Evolutionary conservation across 2,888 invertebrate species (phyloP).

Genomic region (Caenorhabditis panamensis): DNA sequence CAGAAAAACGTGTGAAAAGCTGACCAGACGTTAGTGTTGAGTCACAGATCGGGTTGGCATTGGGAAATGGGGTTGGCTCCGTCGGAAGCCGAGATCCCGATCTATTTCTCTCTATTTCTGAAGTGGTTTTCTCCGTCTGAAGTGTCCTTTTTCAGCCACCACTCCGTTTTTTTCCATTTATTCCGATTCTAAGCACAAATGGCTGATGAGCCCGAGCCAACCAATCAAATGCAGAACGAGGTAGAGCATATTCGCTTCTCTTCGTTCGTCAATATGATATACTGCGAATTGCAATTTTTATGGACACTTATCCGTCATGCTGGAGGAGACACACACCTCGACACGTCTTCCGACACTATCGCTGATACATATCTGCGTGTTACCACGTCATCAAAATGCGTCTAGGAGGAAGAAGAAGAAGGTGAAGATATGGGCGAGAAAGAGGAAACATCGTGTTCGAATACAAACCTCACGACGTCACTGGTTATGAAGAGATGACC

Average conservation of each 20-base stretch:
- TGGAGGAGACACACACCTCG: conserved; percentile 12
- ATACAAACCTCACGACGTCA: conserved; percentile 4
- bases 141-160: background rate
- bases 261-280: conserved; percentile 16
- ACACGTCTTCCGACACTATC: conserved; percentile 5
- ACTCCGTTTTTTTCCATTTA: background rate
- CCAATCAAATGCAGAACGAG: conserved; percentile 5
- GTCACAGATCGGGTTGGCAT: background rate
- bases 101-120: too few relatives aligned
- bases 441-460: background rate
- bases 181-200: background rate
- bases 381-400: background rate
- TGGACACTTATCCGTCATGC: conserved; percentile 30
- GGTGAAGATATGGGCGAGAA: too few relatives aligned
- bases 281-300: conserved; percentile 25
- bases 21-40: background rate
- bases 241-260: background rate
- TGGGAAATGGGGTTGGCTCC: background rate
- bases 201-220: background rate
- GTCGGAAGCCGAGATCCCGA: background rate
- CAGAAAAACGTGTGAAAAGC: conserved; percentile 23
- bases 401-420: background rate
- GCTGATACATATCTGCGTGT: conserved; percentile 6
- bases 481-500: background rate
- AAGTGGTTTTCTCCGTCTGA: conserved; percentile 13